Conservation (phyloP, 1,140 invertebrate species). For the Drosophila seguyi region DNA sequence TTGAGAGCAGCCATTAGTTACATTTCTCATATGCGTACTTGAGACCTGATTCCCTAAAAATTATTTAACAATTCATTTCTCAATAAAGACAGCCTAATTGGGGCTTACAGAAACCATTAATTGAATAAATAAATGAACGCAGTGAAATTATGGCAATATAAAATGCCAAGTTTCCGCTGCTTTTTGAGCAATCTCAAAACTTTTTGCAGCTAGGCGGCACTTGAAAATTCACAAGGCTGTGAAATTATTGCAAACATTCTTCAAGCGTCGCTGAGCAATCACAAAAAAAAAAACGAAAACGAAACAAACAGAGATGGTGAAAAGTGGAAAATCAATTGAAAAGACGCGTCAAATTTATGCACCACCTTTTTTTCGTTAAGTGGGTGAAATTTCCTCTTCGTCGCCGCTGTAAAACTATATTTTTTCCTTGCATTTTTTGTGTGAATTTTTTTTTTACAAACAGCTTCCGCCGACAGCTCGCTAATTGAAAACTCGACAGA, state of each 20-base stretch:
- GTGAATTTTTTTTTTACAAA: constrained; percentile 29
- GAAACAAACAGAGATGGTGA: constrained; percentile 46
- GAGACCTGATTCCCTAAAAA: constrained; percentile 13
- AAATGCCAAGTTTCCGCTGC: constrained; percentile 1
- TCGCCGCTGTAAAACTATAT: constrained; percentile 33
- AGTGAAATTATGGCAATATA: constrained; percentile 16
- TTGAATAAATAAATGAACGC: constrained; percentile 24
- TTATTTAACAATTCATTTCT: constrained; percentile 28
- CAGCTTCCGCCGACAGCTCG: constrained; percentile 60
- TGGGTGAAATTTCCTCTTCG: constrained; percentile 65
- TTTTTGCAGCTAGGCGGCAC: constrained; percentile 3
- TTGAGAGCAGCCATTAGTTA: constrained; percentile 16
- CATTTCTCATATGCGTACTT: neutral
- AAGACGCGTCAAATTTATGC: constrained; percentile 62
- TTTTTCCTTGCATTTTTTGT: constrained; percentile 21
- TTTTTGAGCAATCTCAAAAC: constrained; percentile 33
- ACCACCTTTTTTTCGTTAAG: constrained; percentile 42
- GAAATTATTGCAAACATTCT: constrained; percentile 52
- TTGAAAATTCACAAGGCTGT: constrained; percentile 63
- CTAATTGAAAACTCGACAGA: constrained; percentile 63
- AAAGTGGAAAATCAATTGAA: constrained; percentile 70
- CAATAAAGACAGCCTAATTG: constrained; percentile 8
- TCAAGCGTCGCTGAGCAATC: constrained; percentile 56
- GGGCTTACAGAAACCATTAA: constrained; percentile 3
- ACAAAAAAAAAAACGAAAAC: constrained; percentile 31